Conservation (phyloP, 1,140 invertebrate species). For the Neodiprion fabricii region DNA sequence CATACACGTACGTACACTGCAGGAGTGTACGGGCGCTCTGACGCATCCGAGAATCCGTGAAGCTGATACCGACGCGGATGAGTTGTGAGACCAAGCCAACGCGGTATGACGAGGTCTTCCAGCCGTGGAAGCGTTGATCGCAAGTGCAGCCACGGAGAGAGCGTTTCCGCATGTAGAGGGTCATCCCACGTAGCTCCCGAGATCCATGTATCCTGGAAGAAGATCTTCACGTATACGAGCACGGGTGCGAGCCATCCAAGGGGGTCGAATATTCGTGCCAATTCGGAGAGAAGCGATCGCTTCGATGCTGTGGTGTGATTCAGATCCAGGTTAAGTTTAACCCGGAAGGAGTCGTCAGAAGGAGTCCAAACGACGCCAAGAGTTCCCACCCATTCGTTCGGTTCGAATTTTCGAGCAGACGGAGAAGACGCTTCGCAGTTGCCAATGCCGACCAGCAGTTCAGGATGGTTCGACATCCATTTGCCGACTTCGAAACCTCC, state of each 20-base stretch:
- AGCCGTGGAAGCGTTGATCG: not conserved
- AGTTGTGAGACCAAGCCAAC: not conserved
- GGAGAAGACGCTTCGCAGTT: not conserved
- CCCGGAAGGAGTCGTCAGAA: constrained; percentile 23
- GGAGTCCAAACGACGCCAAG: constrained; percentile 25
- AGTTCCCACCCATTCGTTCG: constrained; percentile 24
- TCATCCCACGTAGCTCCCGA: not conserved
- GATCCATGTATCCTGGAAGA: constrained; percentile 13
- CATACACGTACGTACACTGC: not conserved
- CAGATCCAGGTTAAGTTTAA: not conserved
- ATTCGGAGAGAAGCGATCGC: not conserved
- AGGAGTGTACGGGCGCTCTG: constrained; percentile 30
- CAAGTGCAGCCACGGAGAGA: not conserved
- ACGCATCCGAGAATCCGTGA: constrained; percentile 40
- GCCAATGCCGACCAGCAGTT: not conserved
- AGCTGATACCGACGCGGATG: constrained; percentile 23
- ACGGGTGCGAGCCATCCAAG: not conserved
- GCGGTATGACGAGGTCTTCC: not conserved
- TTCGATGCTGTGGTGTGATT: constrained; percentile 28
- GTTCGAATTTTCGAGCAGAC: not conserved
- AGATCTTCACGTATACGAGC: constrained; percentile 3
- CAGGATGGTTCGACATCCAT: constrained; percentile 30
- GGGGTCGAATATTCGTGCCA: not conserved
- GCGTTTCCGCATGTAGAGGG: not conserved
- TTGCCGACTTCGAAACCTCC: constrained; percentile 32